Conservation (phyloP, 64 coral and sea anemone species). For the Astreopora myriophthalma region DNA sequence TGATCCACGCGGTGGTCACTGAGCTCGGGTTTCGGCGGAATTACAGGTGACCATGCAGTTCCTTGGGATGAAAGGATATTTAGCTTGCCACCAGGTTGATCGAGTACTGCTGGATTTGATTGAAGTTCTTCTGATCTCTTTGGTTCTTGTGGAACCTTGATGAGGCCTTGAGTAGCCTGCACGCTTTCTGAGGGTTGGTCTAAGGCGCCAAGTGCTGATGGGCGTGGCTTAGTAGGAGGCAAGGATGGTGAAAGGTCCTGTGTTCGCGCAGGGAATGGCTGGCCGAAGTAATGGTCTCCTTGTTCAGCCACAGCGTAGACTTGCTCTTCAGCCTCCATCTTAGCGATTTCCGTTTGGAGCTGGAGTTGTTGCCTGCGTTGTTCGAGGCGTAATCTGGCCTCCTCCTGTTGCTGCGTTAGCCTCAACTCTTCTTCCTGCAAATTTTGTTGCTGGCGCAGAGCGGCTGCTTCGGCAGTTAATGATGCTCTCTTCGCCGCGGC, state of each 20-base stretch:
- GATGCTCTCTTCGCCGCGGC: background rate
- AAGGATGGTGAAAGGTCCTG: background rate
- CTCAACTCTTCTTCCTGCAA: slow-evolving; percentile 2
- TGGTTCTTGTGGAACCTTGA: background rate
- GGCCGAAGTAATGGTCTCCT: background rate
- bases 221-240: background rate
- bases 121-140: background rate
- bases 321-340: slow-evolving; percentile 6
- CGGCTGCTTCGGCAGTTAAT: background rate
- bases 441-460: background rate
- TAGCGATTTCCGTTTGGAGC: slow-evolving; percentile 11
- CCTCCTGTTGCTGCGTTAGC: background rate
- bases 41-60: background rate
- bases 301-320: background rate
- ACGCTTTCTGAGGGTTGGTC: background rate
- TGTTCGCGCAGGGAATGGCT: background rate
- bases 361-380: slow-evolving; percentile 10
- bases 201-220: background rate
- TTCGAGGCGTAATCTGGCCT: slow-evolving; percentile 3
- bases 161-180: background rate
- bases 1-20: background rate
- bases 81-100: background rate
- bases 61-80: background rate
- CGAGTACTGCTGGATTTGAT: background rate
- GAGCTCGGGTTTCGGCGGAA: background rate